phyloP scores from a whole-genome alignment of 2,113 vertebrate genomes.

The Ictidomys tridecemlineatus region DNA sequence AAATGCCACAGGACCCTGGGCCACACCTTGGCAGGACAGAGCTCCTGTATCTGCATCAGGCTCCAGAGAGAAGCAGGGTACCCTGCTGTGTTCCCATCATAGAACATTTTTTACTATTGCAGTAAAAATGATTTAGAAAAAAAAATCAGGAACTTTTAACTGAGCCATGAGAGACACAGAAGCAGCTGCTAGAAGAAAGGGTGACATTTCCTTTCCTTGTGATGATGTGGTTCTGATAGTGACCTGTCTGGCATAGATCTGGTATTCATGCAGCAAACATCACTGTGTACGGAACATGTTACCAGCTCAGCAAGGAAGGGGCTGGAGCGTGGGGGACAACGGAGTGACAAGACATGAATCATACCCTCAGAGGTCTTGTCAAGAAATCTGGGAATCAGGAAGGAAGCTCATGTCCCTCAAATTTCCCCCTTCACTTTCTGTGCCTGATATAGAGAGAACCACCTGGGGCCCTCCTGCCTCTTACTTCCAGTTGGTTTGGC shows the following conservation, averaged over 20 bases:
- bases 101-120: not conserved
- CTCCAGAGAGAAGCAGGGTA: not conserved
- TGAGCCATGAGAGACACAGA: not conserved
- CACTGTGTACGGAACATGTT: not conserved
- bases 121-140: not conserved
- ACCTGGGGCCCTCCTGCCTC: not conserved
- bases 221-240: not conserved
- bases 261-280: not conserved
- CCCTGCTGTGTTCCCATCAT: not conserved
- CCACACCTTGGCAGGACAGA: not conserved
- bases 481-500: not conserved
- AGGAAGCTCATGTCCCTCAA: not conserved
- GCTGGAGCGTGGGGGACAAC: not conserved
- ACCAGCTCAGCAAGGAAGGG: not conserved
- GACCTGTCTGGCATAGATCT: not conserved
- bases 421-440: not conserved
- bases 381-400: not conserved
- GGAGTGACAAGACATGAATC: not conserved
- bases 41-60: rapidly evolving
- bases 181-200: not conserved
- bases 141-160: not conserved
- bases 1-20: not conserved
- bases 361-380: not conserved
- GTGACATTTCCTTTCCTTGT: not conserved
- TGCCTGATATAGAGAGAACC: not conserved